Conservation (phyloP, 2,888 invertebrate genomes). For the Drosophila longiperda region DNA sequence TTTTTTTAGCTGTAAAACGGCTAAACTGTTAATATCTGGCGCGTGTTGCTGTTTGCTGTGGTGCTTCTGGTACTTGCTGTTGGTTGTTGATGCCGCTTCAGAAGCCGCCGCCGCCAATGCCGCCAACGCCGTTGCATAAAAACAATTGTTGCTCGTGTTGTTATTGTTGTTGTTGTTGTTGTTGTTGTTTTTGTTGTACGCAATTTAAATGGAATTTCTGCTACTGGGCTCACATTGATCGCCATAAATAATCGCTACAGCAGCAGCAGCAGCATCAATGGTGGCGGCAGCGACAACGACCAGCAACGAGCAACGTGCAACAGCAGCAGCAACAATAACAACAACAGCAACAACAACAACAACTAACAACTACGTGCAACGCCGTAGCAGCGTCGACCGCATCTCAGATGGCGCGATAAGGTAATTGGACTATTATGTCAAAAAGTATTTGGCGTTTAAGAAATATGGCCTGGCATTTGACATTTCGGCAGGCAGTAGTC, state of each 20-base stretch:
- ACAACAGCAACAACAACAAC: slow-evolving; percentile 34
- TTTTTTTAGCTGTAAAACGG: slow-evolving; percentile 38
- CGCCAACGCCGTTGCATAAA: slow-evolving; percentile 77
- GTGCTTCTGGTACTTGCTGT: slow-evolving; percentile 25
- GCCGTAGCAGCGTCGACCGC: slow-evolving; percentile 65
- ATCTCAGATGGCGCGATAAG: slow-evolving; percentile 84
- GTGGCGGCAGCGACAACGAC: slow-evolving; percentile 36
- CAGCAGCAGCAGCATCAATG: slow-evolving; percentile 48
- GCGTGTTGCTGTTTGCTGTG: slow-evolving; percentile 41
- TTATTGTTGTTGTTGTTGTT: slow-evolving; percentile 37
- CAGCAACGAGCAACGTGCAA: slow-evolving; percentile 30
- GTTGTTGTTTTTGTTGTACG: slow-evolving; percentile 59
- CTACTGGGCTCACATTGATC: slow-evolving; percentile 74
- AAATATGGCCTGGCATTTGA: slow-evolving; percentile 84
- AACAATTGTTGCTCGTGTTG: slow-evolving; percentile 62
- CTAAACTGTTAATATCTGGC: slow-evolving; percentile 24
- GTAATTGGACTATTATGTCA: slow-evolving; percentile 85
- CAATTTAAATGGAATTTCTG: slow-evolving; percentile 79
- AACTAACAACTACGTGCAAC: slow-evolving; percentile 53
- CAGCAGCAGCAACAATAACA: slow-evolving; percentile 18
- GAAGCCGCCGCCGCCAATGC: slow-evolving; percentile 78
- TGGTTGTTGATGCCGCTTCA: slow-evolving; percentile 67
- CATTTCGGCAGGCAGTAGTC: slow-evolving; percentile 74
- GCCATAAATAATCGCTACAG: slow-evolving; percentile 75
- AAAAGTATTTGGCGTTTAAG: slow-evolving; percentile 84